Evolutionary conservation across 2,888 invertebrate genomes (phyloP).

Genomic region (Drosophila formosana): DNA sequence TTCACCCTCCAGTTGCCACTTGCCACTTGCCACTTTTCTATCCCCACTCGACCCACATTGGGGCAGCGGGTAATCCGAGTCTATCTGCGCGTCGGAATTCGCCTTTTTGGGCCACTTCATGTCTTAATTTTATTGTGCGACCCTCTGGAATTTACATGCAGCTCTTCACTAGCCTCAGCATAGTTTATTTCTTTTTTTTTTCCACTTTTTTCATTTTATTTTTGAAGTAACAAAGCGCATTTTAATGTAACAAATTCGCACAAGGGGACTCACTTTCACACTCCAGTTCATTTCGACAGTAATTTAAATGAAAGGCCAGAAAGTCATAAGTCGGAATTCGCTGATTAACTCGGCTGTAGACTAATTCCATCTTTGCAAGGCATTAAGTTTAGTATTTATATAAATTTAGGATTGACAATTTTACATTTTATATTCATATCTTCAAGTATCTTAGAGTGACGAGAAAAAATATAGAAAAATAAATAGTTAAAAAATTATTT

Average conservation of each 20-base stretch:
- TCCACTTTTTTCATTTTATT: conserved; percentile 3
- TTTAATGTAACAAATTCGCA: conserved; percentile 36
- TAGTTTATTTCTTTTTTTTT: background rate
- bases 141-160: conserved; percentile 51
- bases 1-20: background rate
- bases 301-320: conserved; percentile 28
- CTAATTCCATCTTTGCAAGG: background rate
- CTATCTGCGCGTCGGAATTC: conserved; percentile 13
- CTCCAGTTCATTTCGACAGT: conserved; percentile 37
- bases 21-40: background rate
- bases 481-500: no score
- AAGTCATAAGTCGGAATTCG: background rate
- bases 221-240: conserved; percentile 37
- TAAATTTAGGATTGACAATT: no score
- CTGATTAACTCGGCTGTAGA: background rate
- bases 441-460: no score
- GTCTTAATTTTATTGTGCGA: conserved; percentile 58
- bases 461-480: no score
- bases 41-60: background rate
- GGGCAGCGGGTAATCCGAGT: conserved; percentile 14
- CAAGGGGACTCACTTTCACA: conserved; percentile 2
- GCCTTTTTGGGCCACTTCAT: conserved; percentile 42
- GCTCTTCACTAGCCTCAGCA: conserved; percentile 29
- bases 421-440: no score
- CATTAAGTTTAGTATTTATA: no score